Conservation (phyloP, 2,797 vertebrate genomes). For the Rhabdomys pumilio region DNA sequence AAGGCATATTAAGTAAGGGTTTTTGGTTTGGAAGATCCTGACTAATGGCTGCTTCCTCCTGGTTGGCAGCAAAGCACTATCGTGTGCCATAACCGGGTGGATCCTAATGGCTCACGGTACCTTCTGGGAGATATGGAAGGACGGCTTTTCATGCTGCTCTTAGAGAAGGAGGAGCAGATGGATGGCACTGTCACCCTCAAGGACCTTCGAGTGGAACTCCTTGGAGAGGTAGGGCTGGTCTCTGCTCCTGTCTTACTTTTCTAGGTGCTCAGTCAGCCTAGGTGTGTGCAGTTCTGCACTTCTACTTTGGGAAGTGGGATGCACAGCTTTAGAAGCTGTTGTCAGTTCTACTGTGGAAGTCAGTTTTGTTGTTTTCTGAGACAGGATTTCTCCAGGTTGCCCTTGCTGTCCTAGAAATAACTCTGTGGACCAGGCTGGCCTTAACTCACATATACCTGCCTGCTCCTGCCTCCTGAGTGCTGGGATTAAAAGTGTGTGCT, state of each 20-base stretch:
- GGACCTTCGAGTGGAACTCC: constrained; percentile 97
- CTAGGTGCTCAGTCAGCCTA: neutral
- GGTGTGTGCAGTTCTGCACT: neutral
- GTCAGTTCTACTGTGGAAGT: neutral
- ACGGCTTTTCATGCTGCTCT: constrained; percentile 97
- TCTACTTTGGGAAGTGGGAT: neutral
- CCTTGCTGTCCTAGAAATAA: neutral
- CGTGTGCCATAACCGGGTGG: constrained; percentile 98
- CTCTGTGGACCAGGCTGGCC: neutral
- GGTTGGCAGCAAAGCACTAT: constrained; percentile 97
- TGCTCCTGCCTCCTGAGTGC: neutral
- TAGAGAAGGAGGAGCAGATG: constrained; percentile 99
- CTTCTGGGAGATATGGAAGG: constrained; percentile 99
- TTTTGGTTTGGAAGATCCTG: neutral
- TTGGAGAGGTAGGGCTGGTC: constrained; percentile 93
- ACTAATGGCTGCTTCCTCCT: neutral
- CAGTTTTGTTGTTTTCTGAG: neutral
- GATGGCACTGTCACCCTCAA: constrained; percentile 96
- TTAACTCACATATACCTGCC: neutral
- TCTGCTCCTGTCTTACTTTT: neutral
- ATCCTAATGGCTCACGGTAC: constrained; percentile 98
- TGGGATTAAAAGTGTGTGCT: neutral
- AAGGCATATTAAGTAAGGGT: neutral
- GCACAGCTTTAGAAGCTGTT: neutral
- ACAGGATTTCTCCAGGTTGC: neutral